phyloP scores from a whole-genome alignment of 2,113 vertebrate genomes.

The Ciconia maguari region DNA sequence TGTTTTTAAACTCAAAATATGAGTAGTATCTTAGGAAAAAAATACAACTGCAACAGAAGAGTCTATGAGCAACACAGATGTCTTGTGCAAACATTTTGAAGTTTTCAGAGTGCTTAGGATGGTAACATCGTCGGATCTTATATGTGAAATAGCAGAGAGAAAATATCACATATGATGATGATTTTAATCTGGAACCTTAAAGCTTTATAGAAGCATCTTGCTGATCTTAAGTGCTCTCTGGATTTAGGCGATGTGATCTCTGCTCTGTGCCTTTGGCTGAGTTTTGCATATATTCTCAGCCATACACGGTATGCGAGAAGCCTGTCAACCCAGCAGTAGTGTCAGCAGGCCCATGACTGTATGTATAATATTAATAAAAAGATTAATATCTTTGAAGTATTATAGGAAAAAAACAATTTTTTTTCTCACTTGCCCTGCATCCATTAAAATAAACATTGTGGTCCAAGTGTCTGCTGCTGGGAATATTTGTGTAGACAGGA shows the following conservation, averaged over 20 bases:
- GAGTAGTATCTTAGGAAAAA: background rate
- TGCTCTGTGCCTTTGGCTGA: background rate
- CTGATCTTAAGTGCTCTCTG: background rate
- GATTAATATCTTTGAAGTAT: conserved; percentile 47
- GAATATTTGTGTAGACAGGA: conserved; percentile 27
- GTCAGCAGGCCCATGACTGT: conserved; percentile 5
- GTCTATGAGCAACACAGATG: background rate
- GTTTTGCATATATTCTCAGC: background rate
- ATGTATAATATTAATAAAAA: conserved; percentile 4
- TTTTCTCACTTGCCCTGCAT: conserved; percentile 28
- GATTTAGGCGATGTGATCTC: background rate
- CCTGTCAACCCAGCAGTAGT: background rate
- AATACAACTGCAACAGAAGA: background rate
- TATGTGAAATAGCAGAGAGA: background rate
- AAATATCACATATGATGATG: background rate
- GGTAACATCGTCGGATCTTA: background rate
- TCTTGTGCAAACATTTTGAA: background rate
- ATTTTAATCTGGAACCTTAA: background rate
- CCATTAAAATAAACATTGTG: conserved; percentile 67
- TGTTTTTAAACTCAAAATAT: background rate
- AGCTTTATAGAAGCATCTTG: background rate
- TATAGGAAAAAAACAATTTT: background rate
- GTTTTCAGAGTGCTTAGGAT: background rate
- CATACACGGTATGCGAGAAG: background rate
- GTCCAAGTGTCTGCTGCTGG: conserved; percentile 33